Evolutionary conservation across 2,888 invertebrate species (phyloP).

Genomic region (Spialia ferax): DNA sequence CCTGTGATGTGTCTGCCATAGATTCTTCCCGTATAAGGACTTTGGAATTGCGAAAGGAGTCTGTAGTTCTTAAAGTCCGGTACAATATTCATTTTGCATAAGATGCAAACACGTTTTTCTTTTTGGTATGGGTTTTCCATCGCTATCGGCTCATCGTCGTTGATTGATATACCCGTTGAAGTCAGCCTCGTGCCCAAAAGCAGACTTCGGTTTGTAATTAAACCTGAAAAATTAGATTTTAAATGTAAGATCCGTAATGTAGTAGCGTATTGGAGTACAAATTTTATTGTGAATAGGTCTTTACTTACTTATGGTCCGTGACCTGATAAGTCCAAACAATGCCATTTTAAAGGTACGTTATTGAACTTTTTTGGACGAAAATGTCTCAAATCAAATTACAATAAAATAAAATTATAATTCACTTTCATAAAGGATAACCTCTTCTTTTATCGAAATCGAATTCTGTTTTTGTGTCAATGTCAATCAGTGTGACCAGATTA

Average conservation of each 20-base stretch:
- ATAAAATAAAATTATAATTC: too few relatives aligned
- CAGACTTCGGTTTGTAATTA: slow-evolving; percentile 7
- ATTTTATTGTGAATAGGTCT: neutral
- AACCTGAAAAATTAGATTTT: slow-evolving; percentile 7
- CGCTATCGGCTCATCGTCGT: slow-evolving; percentile 77
- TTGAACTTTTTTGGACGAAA: too few relatives aligned
- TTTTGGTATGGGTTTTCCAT: slow-evolving; percentile 94
- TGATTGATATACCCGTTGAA: slow-evolving; percentile 35
- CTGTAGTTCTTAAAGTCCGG: slow-evolving; percentile 97
- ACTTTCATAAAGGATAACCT: neutral
- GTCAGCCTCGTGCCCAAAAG: slow-evolving; percentile 10
- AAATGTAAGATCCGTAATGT: neutral
- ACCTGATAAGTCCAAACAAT: slow-evolving; percentile 22
- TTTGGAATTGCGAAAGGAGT: slow-evolving; percentile 97
- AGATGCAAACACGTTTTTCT: slow-evolving; percentile 90
- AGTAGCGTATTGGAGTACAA: too few relatives aligned
- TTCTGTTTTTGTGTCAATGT: too few relatives aligned
- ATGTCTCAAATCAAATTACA: too few relatives aligned
- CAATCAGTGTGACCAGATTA: too few relatives aligned
- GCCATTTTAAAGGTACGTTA: slow-evolving; percentile 6
- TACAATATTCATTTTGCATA: slow-evolving; percentile 93
- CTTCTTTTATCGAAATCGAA: too few relatives aligned
- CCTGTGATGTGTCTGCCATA: slow-evolving; percentile 98
- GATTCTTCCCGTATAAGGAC: slow-evolving; percentile 96
- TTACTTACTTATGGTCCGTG: slow-evolving; percentile 16